Conservation (phyloP, 2,797 vertebrate genomes). For the Chrysocyon brachyurus region DNA sequence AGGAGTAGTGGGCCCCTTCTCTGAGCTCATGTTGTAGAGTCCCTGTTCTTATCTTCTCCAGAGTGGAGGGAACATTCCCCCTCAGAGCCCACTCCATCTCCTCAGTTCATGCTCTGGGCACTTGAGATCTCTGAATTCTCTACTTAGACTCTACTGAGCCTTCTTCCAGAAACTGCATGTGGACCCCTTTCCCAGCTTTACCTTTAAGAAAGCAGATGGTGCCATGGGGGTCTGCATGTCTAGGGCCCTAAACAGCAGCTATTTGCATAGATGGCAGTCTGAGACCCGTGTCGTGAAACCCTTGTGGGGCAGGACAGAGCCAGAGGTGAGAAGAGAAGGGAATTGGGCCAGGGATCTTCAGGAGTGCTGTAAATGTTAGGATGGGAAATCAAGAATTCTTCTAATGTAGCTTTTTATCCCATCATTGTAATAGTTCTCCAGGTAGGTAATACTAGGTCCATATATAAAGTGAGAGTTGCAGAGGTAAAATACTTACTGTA, state of each 20-base stretch:
- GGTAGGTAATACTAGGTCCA: neutral
- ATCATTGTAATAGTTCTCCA: neutral
- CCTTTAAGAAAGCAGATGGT: neutral
- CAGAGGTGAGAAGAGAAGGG: neutral
- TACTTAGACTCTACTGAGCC: neutral
- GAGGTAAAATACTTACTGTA: neutral
- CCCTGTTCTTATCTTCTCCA: neutral
- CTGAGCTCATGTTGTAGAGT: neutral
- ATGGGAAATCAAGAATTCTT: neutral
- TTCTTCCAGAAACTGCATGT: neutral
- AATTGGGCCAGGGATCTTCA: neutral
- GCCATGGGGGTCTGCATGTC: neutral
- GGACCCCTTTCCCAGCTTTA: neutral
- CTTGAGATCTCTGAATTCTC: neutral
- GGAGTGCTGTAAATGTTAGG: neutral
- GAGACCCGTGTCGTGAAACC: neutral
- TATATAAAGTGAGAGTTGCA: neutral
- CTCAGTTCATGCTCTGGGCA: neutral
- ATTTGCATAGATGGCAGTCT: neutral
- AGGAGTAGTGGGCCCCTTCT: neutral
- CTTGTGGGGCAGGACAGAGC: neutral
- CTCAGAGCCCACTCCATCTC: neutral
- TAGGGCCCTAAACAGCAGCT: neutral
- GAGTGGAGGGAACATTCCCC: neutral
- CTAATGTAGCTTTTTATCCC: neutral